These are phyloP conservation scores for Clanis bilineata DNA, from an alignment of 2,888 invertebrate genomes.

Conservation along the genomic window DNA sequence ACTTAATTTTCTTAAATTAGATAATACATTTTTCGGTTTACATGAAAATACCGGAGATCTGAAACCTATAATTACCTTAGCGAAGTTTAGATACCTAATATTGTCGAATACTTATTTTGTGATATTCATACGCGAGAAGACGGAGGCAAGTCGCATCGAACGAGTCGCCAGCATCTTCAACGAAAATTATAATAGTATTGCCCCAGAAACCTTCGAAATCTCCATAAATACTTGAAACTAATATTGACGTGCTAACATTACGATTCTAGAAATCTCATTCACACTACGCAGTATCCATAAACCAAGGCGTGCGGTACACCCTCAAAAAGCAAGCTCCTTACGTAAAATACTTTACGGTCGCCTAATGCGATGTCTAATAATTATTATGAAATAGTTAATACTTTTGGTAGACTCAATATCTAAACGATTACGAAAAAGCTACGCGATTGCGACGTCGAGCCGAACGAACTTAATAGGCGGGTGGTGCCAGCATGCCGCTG, in stretches of 20 bases:
- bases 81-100: slow-evolving; percentile 64
- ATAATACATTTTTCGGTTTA: slow-evolving; percentile 71
- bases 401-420: slow-evolving; percentile 75
- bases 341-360: slow-evolving; percentile 47
- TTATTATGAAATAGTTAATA: slow-evolving; percentile 64
- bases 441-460: slow-evolving; percentile 41
- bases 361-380: slow-evolving; percentile 50
- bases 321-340: slow-evolving; percentile 56
- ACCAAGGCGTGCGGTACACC: slow-evolving; percentile 50
- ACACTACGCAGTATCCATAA: slow-evolving; percentile 49
- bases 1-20: slow-evolving; percentile 69
- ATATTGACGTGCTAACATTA: slow-evolving; percentile 43
- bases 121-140: slow-evolving; percentile 67
- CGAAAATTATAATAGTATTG: slow-evolving; percentile 51
- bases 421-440: slow-evolving; percentile 48
- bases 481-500: slow-evolving; percentile 80
- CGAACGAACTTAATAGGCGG: slow-evolving; percentile 69
- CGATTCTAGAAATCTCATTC: slow-evolving; percentile 60
- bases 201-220: slow-evolving; percentile 65
- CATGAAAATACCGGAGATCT: slow-evolving; percentile 74
- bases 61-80: slow-evolving; percentile 59
- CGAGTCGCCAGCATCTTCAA: slow-evolving; percentile 81
- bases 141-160: slow-evolving; percentile 72
- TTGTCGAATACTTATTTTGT: slow-evolving; percentile 68
- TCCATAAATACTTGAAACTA: slow-evolving; percentile 55